Conservation (phyloP, 2,113 vertebrate species). For the Seriola aureovittata region DNA sequence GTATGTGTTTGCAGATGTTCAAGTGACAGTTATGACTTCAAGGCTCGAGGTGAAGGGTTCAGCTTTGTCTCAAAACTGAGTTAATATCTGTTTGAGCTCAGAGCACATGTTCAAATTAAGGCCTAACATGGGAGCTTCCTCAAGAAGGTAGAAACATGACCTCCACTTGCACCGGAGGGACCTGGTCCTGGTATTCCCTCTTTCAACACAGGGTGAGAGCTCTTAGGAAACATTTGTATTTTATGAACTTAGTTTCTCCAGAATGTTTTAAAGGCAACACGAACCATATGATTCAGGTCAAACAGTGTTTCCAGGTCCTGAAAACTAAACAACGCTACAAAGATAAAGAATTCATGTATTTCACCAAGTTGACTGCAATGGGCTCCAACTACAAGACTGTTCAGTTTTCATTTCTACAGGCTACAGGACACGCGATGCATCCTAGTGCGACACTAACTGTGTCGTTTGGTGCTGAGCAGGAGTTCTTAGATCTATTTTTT, state of each 20-base stretch:
- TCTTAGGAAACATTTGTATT: background rate
- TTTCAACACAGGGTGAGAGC: background rate
- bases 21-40: constrained; percentile 2
- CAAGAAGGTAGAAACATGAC: background rate
- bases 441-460: too few species aligned
- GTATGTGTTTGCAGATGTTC: constrained; percentile 29
- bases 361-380: background rate
- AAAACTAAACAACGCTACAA: background rate
- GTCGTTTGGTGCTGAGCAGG: too few species aligned
- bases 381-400: too few species aligned
- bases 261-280: background rate
- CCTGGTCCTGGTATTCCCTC: background rate
- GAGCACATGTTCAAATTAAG: background rate
- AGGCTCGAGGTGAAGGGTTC: constrained; percentile 11
- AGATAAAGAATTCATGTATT: background rate
- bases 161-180: constrained; percentile 4
- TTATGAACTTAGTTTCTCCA: background rate
- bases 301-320: background rate
- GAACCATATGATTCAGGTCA: too few species aligned
- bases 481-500: too few species aligned
- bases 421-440: background rate
- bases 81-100: background rate
- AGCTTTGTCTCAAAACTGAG: constrained; percentile 5
- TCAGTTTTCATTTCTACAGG: background rate
- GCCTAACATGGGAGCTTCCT: background rate